phyloP scores from a whole-genome alignment of 2,113 vertebrate genomes.

The Phasianus colchicus region DNA sequence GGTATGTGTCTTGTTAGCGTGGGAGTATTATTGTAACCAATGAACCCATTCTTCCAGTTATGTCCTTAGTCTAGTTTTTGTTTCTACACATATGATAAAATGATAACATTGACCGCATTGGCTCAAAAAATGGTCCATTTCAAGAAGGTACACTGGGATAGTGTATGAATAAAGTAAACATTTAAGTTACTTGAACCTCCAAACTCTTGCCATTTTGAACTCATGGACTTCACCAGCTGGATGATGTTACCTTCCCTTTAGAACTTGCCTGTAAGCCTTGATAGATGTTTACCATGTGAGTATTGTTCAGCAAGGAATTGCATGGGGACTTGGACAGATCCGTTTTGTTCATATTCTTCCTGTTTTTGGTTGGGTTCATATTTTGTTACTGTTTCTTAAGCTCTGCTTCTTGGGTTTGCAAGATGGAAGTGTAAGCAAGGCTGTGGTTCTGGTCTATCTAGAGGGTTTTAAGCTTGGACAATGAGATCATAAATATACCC shows the following conservation, averaged over 20 bases:
- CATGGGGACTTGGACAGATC: neutral
- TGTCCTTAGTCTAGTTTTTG: neutral
- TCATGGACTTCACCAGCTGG: neutral
- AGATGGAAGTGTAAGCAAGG: neutral
- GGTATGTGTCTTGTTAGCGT: neutral
- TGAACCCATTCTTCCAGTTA: neutral
- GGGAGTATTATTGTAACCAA: neutral
- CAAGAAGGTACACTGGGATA: neutral
- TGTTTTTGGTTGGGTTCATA: neutral
- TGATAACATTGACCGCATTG: neutral
- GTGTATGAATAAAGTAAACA: neutral
- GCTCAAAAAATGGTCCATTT: neutral
- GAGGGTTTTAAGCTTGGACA: neutral
- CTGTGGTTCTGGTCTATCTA: neutral
- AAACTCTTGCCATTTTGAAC: neutral
- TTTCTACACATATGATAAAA: neutral
- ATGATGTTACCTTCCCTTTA: neutral
- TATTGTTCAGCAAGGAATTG: neutral
- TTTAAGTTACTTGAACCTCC: fast-evolving
- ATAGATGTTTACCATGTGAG: neutral
- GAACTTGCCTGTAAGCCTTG: neutral
- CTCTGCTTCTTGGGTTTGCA: neutral
- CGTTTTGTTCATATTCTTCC: neutral
- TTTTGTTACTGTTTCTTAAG: neutral
- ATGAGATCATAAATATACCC: neutral